These are phyloP conservation scores for Pteropus rufus DNA, from an alignment of 2,797 vertebrate species.

Conservation along the genomic window DNA sequence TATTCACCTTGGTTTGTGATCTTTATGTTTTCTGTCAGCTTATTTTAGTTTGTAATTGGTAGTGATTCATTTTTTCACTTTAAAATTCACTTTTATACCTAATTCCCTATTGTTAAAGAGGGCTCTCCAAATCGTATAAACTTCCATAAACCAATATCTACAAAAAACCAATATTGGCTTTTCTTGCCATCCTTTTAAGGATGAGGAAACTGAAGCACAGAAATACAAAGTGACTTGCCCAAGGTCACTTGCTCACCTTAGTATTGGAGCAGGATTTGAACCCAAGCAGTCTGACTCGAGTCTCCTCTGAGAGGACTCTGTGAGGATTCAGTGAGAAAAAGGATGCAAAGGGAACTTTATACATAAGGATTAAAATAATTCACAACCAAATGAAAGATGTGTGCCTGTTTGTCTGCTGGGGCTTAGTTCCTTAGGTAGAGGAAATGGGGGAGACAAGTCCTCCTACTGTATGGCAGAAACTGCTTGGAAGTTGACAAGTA, in stretches of 20 bases:
- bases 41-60: conserved; percentile 24
- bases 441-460: neutral
- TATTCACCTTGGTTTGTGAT: neutral
- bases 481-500: neutral
- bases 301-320: neutral
- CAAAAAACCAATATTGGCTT: neutral
- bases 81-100: neutral
- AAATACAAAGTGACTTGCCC: neutral
- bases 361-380: neutral
- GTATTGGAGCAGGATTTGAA: neutral
- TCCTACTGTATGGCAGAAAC: neutral
- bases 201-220: neutral
- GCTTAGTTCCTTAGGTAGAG: neutral
- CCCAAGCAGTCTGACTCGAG: neutral
- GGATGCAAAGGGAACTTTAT: neutral
- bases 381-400: neutral
- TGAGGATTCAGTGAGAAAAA: neutral
- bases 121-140: neutral
- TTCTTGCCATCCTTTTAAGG: neutral
- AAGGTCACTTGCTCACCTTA: neutral
- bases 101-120: neutral
- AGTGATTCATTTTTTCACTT: neutral
- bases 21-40: neutral
- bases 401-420: neutral
- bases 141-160: neutral